Percentiles rank a stretch among this genome's conserved stretches.
phyloP scores from a whole-genome alignment of 2,888 invertebrate species.

The Scaptomyza cyrtandrae region DNA sequence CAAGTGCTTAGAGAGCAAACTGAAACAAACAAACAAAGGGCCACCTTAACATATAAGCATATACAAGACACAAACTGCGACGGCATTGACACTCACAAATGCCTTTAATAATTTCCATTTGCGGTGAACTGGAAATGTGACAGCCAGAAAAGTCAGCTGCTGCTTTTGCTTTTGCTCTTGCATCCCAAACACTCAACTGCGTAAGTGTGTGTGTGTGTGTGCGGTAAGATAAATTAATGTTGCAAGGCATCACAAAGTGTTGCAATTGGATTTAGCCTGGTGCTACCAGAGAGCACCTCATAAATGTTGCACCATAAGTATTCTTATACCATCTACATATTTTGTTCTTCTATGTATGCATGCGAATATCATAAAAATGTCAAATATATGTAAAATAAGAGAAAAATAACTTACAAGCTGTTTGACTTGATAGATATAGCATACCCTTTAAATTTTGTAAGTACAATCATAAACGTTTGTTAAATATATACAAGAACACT shows the following conservation, averaged over 20 bases:
- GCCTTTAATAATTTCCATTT: slow-evolving; percentile 44
- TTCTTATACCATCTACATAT: neutral
- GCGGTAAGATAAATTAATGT: slow-evolving; percentile 14
- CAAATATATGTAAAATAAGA: neutral
- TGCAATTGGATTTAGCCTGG: slow-evolving; percentile 5
- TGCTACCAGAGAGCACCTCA: slow-evolving; percentile 3
- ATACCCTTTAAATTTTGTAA: neutral
- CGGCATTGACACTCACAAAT: slow-evolving; percentile 19
- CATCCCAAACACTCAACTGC: slow-evolving; percentile 4
- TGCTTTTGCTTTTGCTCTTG: neutral
- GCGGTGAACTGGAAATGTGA: slow-evolving; percentile 35
- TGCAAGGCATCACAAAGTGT: slow-evolving; percentile 8
- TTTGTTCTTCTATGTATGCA: neutral
- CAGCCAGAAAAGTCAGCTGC: slow-evolving; percentile 15
- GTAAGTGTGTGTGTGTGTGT: slow-evolving; percentile 2
- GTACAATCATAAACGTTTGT: neutral
- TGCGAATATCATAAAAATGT: slow-evolving; percentile 5
- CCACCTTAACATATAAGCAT: neutral
- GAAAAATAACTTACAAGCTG: neutral
- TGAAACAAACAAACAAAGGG: slow-evolving; percentile 26
- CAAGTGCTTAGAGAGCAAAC: slow-evolving; percentile 45
- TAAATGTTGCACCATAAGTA: neutral
- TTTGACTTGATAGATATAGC: no score
- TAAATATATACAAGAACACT: neutral
- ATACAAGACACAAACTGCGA: neutral